These are phyloP conservation scores for Microtus montanus DNA, from an alignment of 2,113 vertebrate genomes.

Conservation along the genomic window DNA sequence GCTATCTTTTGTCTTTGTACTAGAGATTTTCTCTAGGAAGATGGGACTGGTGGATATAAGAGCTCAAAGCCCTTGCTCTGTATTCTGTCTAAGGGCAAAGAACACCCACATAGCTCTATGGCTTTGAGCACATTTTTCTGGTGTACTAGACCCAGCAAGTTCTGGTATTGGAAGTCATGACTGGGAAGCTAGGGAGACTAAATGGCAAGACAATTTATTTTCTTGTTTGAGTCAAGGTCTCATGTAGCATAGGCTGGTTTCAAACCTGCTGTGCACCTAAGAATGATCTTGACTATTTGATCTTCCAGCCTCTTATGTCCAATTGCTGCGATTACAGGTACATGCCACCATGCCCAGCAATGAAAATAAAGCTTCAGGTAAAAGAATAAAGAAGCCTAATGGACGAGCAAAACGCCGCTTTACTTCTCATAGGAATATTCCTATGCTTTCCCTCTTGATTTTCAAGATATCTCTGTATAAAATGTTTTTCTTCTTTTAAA, in stretches of 20 bases:
- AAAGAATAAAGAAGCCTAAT: conserved; percentile 43
- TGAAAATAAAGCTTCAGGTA: neutral
- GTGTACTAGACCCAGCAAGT: neutral
- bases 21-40: conserved; percentile 30
- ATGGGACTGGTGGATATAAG: neutral
- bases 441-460: conserved; percentile 3
- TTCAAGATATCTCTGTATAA: neutral
- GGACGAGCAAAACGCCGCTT: neutral
- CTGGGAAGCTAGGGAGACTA: neutral
- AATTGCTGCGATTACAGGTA: neutral
- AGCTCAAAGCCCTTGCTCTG: neutral
- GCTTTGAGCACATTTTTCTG: neutral
- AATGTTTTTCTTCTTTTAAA: neutral
- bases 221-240: neutral
- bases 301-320: neutral
- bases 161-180: neutral
- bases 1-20: conserved; percentile 4
- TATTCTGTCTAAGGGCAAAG: neutral
- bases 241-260: neutral
- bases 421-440: neutral
- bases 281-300: neutral
- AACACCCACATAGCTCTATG: neutral
- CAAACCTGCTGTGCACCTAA: neutral
- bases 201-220: neutral
- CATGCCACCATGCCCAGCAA: neutral